These are phyloP conservation scores for Micronycteris hirsuta DNA, from an alignment of 2,113 vertebrate genomes.

Conservation along the genomic window DNA sequence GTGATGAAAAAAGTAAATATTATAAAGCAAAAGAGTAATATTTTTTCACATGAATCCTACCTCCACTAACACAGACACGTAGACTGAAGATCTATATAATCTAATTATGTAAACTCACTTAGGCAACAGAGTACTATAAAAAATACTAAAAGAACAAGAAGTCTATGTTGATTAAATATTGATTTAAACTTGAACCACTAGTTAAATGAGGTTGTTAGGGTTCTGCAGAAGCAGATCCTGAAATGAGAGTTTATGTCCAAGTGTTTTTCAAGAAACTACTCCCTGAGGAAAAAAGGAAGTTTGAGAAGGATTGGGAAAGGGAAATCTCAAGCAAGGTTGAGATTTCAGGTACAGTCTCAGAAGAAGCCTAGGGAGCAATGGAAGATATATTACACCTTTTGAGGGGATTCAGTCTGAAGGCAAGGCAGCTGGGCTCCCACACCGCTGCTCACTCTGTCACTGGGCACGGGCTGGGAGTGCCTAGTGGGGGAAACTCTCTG, in stretches of 20 bases:
- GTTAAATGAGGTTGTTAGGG: not conserved
- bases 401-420: not conserved
- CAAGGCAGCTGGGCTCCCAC: not conserved
- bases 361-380: not conserved
- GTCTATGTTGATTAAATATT: not conserved
- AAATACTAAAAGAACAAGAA: not conserved
- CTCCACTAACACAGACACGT: not conserved
- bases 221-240: not conserved
- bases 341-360: not conserved
- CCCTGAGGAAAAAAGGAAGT: not conserved
- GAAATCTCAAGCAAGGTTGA: not conserved
- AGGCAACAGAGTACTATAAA: not conserved
- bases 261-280: not conserved
- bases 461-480: not conserved
- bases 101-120: not conserved
- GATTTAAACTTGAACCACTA: not conserved
- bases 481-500: too few species aligned
- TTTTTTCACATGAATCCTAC: not conserved
- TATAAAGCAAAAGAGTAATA: not conserved
- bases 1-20: not conserved
- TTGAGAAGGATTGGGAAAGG: not conserved
- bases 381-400: not conserved
- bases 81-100: not conserved
- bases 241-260: not conserved
- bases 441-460: not conserved